phyloP scores from a whole-genome alignment of 2,113 vertebrate species.

The Solenodon paradoxus region DNA sequence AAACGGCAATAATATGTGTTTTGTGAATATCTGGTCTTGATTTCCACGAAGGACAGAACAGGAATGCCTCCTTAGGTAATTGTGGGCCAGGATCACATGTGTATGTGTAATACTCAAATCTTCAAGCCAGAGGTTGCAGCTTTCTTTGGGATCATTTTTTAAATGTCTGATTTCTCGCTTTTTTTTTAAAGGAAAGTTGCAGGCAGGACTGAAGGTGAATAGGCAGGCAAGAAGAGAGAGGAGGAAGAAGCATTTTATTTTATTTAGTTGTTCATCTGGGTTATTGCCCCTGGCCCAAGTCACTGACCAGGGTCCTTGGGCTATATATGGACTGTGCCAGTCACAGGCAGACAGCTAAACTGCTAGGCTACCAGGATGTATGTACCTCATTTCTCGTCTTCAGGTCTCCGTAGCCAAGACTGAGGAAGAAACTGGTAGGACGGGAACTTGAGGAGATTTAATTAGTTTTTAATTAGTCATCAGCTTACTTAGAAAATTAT shows the following conservation, averaged over 20 bases:
- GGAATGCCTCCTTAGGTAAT: not conserved
- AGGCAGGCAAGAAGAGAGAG: too few species aligned
- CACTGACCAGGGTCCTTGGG: too few species aligned
- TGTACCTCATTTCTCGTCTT: too few species aligned
- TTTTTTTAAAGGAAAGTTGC: too few species aligned
- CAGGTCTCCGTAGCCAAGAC: not conserved
- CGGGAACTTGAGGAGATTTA: constrained; percentile 9
- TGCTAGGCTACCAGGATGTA: too few species aligned
- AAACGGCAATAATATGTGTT: not conserved
- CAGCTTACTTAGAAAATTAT: not conserved
- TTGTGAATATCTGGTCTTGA: not conserved
- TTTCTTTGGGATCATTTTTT: not conserved
- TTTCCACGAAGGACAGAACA: not conserved
- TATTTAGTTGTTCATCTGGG: too few species aligned
- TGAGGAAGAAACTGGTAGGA: not conserved
- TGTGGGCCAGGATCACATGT: not conserved
- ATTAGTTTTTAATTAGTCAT: not conserved
- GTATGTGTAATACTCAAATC: not conserved
- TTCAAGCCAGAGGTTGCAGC: not conserved
- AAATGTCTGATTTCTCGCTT: constrained; percentile 32
- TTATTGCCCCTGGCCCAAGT: too few species aligned
- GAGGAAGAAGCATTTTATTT: too few species aligned
- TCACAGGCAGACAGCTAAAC: too few species aligned
- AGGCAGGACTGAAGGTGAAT: too few species aligned
- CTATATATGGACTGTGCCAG: too few species aligned